Evolutionary conservation across 1,140 invertebrate species (phyloP).

Genomic region (Trichoplusia ni): DNA sequence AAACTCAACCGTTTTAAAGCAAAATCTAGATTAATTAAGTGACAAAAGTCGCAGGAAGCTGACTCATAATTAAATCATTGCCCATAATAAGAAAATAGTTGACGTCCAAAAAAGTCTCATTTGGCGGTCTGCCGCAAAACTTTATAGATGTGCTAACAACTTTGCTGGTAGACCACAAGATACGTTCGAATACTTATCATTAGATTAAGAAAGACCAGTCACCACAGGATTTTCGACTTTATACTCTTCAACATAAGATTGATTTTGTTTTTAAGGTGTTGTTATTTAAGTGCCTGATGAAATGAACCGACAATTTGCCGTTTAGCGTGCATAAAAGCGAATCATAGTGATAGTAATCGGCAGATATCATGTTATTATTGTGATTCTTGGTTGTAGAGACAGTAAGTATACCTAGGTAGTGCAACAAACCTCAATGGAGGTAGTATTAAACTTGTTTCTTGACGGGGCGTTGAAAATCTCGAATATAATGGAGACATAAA

Average conservation of each 20-base stretch:
- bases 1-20: slow-evolving; percentile 3
- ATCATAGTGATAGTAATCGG: slow-evolving; percentile 69
- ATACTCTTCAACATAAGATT: background rate
- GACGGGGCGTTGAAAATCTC: too few relatives aligned
- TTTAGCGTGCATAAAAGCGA: slow-evolving; percentile 73
- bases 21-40: slow-evolving; percentile 8
- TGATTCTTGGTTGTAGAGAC: slow-evolving; percentile 44
- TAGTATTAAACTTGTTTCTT: too few relatives aligned
- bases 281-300: slow-evolving; percentile 23
- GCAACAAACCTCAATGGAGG: slow-evolving; percentile 14
- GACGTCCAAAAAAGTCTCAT: slow-evolving; percentile 21
- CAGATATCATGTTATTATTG: slow-evolving; percentile 70
- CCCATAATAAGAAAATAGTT: slow-evolving; percentile 10
- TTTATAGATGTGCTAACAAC: slow-evolving; percentile 47
- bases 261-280: background rate
- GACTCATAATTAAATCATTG: slow-evolving; percentile 10
- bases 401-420: slow-evolving; percentile 40
- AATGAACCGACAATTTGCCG: slow-evolving; percentile 70
- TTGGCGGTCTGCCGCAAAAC: slow-evolving; percentile 38
- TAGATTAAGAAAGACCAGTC: slow-evolving; percentile 13
- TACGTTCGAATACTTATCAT: slow-evolving; percentile 39
- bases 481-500: too few relatives aligned
- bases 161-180: slow-evolving; percentile 55
- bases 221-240: slow-evolving; percentile 3
- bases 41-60: background rate